Conservation (phyloP, 2,888 invertebrate species). For the Eristalis arbustorum region DNA sequence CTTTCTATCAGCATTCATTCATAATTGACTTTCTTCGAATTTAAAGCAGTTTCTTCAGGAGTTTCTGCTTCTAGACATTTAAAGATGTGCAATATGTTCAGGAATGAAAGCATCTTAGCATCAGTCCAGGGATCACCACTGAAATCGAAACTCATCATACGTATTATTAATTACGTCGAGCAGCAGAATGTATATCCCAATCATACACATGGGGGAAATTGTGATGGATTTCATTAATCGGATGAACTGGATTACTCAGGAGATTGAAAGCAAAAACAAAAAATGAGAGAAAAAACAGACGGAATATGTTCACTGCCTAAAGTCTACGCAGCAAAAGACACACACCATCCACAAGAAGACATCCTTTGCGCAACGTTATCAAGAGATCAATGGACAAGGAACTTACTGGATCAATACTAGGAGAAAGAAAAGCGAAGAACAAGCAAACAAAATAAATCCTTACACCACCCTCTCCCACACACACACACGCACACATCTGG, state of each 20-base stretch:
- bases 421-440: background rate
- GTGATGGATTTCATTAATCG: background rate
- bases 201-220: background rate
- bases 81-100: no score
- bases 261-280: background rate
- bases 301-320: background rate
- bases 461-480: background rate
- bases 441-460: background rate
- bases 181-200: background rate
- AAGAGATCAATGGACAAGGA: background rate
- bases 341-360: background rate
- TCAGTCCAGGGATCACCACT: background rate
- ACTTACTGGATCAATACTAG: background rate
- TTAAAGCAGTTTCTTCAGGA: no score
- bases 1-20: no score
- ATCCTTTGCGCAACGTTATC: background rate
- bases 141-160: background rate
- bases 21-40: no score
- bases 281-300: background rate
- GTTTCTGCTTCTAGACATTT: no score
- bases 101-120: background rate
- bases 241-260: background rate
- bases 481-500: background rate
- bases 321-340: background rate
- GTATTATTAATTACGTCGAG: background rate